Evolutionary conservation across 2,888 invertebrate species (phyloP).

Genomic region (Sinohyriopsis cumingii): DNA sequence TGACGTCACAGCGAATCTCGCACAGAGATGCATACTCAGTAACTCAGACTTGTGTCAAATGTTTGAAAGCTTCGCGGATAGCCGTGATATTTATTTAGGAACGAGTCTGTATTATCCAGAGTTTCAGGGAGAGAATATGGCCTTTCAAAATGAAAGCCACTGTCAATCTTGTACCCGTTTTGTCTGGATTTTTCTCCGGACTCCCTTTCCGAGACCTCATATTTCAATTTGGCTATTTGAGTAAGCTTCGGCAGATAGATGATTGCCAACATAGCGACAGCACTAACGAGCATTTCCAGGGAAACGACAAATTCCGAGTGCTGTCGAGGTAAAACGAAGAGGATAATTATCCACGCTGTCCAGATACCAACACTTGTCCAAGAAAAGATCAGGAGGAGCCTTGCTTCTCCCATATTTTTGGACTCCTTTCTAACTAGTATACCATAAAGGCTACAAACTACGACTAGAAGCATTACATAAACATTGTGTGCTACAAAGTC

Average conservation of each 20-base stretch:
- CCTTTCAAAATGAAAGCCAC: constrained; percentile 61
- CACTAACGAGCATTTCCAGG: constrained; percentile 88
- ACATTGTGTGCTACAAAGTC: constrained; percentile 80
- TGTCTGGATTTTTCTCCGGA: constrained; percentile 26
- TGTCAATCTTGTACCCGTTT: constrained; percentile 57
- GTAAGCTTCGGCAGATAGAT: constrained; percentile 92
- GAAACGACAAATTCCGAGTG: constrained; percentile 81
- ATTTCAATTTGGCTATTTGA: constrained; percentile 54
- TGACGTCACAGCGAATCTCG: too few species aligned
- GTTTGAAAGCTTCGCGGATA: constrained; percentile 51
- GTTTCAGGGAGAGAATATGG: constrained; percentile 61
- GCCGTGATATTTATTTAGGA: constrained; percentile 45
- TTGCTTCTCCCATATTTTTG: constrained; percentile 93
- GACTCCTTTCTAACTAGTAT: constrained; percentile 87
- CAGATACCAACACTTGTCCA: constrained; percentile 85
- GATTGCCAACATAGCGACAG: constrained; percentile 88
- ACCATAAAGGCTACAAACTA: constrained; percentile 87
- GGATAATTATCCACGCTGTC: constrained; percentile 78
- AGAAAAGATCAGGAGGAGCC: constrained; percentile 89
- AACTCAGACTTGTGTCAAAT: constrained; percentile 57
- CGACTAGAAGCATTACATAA: constrained; percentile 86
- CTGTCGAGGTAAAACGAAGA: constrained; percentile 53
- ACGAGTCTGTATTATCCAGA: constrained; percentile 44
- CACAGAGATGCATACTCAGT: constrained; percentile 22
- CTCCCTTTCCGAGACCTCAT: constrained; percentile 48